Evolutionary conservation across 2,797 vertebrate species (phyloP), one percentile per base, ranked within the genome.

Genomic region (Lindbergichthys nudifrons): DNA sequence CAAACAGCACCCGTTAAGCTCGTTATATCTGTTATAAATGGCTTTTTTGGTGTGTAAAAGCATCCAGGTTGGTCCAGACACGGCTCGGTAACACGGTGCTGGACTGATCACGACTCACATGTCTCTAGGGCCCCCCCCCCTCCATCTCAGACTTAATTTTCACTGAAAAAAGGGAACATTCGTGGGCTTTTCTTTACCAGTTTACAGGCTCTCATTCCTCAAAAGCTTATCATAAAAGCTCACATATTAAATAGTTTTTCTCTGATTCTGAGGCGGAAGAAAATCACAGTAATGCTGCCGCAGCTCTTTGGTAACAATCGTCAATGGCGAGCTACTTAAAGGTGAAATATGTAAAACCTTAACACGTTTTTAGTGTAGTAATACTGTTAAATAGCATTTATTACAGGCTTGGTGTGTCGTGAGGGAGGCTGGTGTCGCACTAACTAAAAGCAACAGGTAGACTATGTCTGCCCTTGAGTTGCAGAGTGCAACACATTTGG

Each of bases 41-140:
- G 10, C 7, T 0, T 42, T 45, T 51, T 15, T 39, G 30, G 54
- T 23, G 73, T 23, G 23, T 61, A 16, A n/a, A 47, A 3, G 32
- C 30, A 50, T 51, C 26, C 71, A 50, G 66, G 54, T 43, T 48
- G 16, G 16, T 60, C 39, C 47, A 75, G 70, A 72, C 73, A 32
- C 63, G 15, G 70, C 77, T 75, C 15, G 67, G 72, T 69, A 84
- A 87, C 74, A 72, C 41, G 11, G 81, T 66, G 79, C 81, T 45
- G 67, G 82, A 56, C 78, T 23, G 83, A 89, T 93, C 90, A 90
- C 91, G 91, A 92, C 89, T 92, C 89, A 9, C 91, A 86, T 83
- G 87, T 90, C 87, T 85, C 78, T 18, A 26, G 81, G 64, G 68
- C 85, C 84, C 59, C 82, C n/a, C n/a, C 82, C 81, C 52, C 57